Percentiles rank a stretch among this genome's conserved stretches.
These are phyloP conservation scores for Ginglymostoma cirratum DNA, from an alignment of 2,113 vertebrate species.

Conservation along the genomic window DNA sequence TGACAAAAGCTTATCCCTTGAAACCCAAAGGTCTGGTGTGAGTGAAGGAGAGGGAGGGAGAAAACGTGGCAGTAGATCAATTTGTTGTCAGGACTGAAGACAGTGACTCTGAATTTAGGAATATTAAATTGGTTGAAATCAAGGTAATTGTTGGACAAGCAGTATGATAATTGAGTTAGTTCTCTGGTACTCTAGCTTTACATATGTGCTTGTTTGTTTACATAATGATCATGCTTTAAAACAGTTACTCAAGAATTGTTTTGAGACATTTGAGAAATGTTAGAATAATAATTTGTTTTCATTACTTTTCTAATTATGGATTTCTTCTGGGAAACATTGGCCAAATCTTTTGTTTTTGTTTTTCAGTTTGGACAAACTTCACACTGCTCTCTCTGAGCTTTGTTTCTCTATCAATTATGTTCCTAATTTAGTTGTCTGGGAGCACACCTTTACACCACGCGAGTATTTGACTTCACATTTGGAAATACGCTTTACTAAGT, in stretches of 20 bases:
- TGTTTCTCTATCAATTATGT: conserved; percentile 99
- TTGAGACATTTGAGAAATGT: not conserved
- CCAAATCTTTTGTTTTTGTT: conserved; percentile 41
- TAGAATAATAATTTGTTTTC: not conserved
- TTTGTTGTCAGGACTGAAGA: too few relatives aligned
- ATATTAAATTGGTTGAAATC: too few relatives aligned
- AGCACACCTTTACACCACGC: conserved; percentile 94
- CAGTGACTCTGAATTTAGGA: too few relatives aligned
- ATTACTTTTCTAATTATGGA: not conserved
- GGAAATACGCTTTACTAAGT: conserved; percentile 99
- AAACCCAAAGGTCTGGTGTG: too few relatives aligned
- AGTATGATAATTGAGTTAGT: too few relatives aligned
- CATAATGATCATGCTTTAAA: not conserved
- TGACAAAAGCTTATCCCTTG: too few relatives aligned
- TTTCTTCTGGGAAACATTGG: not conserved
- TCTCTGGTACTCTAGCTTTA: not conserved
- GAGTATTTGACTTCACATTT: conserved; percentile 97
- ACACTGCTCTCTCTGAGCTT: conserved; percentile 96
- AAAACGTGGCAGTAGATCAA: too few relatives aligned
- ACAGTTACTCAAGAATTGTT: not conserved
- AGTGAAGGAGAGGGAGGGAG: too few relatives aligned
- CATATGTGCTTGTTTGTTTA: not conserved
- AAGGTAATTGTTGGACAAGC: too few relatives aligned
- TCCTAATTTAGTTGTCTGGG: conserved; percentile 96
- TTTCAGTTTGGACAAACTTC: conserved; percentile 91